phyloP scores from a whole-genome alignment of 2,113 vertebrate species.

The Rhabdomys dilectus region DNA sequence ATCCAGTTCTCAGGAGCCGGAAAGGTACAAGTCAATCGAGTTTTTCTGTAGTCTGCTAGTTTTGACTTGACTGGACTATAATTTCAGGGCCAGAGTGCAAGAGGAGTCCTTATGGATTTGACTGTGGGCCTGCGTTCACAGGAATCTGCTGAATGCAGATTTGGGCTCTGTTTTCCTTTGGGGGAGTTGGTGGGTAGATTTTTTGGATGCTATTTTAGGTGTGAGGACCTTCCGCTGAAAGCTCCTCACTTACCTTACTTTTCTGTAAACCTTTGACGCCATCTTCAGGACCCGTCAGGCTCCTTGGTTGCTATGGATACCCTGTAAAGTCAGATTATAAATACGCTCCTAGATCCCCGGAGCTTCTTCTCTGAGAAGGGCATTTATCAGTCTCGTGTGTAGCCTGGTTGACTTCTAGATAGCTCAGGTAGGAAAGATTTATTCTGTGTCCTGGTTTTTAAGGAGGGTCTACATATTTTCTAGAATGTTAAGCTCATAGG shows the following conservation, averaged over 20 bases:
- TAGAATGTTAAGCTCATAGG: neutral
- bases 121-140: fast-evolving
- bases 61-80: neutral
- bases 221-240: neutral
- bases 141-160: fast-evolving
- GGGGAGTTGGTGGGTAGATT: neutral
- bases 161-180: neutral
- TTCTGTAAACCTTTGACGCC: neutral
- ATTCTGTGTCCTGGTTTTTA: neutral
- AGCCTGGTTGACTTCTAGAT: neutral
- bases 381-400: neutral
- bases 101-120: neutral
- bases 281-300: neutral
- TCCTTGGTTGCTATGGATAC: neutral
- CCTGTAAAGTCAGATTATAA: neutral
- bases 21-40: fast-evolving
- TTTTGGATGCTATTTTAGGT: neutral
- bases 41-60: neutral
- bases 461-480: neutral
- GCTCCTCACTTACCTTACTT: neutral
- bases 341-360: neutral
- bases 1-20: fast-evolving
- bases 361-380: neutral
- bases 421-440: neutral
- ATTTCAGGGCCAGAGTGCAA: neutral